Conservation (phyloP, 2,888 invertebrate species). For the Chaitophorus viminalis region DNA sequence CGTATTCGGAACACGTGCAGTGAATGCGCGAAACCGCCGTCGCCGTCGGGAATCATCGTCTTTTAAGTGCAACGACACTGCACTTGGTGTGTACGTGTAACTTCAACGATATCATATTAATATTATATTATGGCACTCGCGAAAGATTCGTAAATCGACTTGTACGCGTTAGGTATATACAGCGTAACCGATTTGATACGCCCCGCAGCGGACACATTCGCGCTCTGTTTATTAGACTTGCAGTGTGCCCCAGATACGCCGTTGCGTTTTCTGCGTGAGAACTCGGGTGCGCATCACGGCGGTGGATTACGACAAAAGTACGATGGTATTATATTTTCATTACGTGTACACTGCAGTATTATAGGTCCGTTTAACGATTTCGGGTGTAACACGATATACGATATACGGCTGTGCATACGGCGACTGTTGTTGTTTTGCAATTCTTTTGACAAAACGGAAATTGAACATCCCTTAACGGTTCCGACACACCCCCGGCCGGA, state of each 20-base stretch:
- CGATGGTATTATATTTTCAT: too few relatives aligned
- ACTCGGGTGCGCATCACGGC: too few relatives aligned
- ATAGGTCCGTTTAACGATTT: background rate
- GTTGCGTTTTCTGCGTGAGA: conserved; percentile 13
- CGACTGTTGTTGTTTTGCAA: background rate
- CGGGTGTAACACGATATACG: conserved; percentile 2
- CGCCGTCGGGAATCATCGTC: too few relatives aligned
- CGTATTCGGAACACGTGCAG: background rate
- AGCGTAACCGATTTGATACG: background rate
- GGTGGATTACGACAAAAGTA: too few relatives aligned
- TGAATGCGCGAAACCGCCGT: background rate
- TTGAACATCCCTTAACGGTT: conserved; percentile 42
- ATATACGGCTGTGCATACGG: background rate
- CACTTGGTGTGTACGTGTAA: too few relatives aligned
- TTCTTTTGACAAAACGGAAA: conserved; percentile 39
- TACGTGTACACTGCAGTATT: too few relatives aligned
- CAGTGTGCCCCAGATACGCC: conserved; percentile 3
- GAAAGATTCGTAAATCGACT: too few relatives aligned
- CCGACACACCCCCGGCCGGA: conserved; percentile 20
- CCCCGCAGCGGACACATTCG: conserved; percentile 2
- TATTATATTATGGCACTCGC: too few relatives aligned
- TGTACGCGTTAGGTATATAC: too few relatives aligned
- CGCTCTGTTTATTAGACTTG: conserved; percentile 30
- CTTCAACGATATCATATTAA: too few relatives aligned
- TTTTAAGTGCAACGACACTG: too few relatives aligned